Conservation (phyloP, 2,113 vertebrate species). For the Caracal caracal region DNA sequence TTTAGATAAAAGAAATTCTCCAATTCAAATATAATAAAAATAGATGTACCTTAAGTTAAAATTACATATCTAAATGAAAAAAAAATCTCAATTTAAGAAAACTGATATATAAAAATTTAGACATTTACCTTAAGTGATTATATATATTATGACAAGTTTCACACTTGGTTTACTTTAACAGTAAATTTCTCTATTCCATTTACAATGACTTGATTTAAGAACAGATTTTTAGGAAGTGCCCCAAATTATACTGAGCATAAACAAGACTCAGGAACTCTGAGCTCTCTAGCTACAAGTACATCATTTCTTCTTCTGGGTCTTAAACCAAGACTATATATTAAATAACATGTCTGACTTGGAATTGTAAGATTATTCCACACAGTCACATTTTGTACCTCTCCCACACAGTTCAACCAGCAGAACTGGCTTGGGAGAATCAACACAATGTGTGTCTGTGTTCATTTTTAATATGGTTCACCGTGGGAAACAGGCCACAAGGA, state of each 20-base stretch:
- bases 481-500: not conserved
- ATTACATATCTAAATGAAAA: not conserved
- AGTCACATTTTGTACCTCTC: not conserved
- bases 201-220: conserved; percentile 2
- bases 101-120: conserved; percentile 1
- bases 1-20: conserved; percentile 40
- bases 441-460: not conserved
- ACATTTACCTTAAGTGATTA: not conserved
- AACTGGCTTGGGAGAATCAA: not conserved
- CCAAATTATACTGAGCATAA: not conserved
- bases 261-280: conserved; percentile 11
- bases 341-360: not conserved
- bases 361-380: not conserved
- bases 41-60: conserved; percentile 48
- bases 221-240: not conserved
- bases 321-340: not conserved
- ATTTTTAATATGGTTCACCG: not conserved
- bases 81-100: conserved; percentile 24
- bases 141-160: not conserved
- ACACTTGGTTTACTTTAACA: not conserved
- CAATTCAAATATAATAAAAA: conserved; percentile 6
- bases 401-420: not conserved
- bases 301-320: not conserved
- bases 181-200: conserved; percentile 2
- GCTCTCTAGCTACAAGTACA: not conserved